phyloP scores from a whole-genome alignment of 2,113 vertebrate species.

The Grus americana region DNA sequence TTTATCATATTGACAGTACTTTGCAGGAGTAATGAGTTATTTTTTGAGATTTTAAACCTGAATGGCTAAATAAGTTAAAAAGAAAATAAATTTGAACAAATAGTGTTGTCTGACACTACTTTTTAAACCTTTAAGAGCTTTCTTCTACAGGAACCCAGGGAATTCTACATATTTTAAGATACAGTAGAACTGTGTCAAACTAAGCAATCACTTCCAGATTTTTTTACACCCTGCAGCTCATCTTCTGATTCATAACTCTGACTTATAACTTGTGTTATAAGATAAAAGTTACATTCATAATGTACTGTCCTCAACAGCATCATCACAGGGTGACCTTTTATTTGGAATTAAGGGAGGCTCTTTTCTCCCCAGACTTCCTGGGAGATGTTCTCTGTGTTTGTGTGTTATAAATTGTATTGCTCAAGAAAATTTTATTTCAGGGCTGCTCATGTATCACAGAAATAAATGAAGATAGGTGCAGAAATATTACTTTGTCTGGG shows the following conservation, averaged over 20 bases:
- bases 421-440: background rate
- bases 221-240: background rate
- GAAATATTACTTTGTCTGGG: background rate
- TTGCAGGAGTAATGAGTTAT: background rate
- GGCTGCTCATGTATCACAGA: background rate
- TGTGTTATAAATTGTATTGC: background rate
- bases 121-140: background rate
- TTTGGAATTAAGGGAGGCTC: slow-evolving; percentile 1
- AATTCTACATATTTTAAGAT: background rate
- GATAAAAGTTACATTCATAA: background rate
- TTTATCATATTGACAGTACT: slow-evolving; percentile 31
- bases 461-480: slow-evolving; percentile 8
- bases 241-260: slow-evolving; percentile 1
- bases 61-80: background rate
- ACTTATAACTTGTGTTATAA: slow-evolving; percentile 17
- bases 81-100: background rate
- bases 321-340: background rate
- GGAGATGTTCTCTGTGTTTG: background rate
- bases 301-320: background rate
- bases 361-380: background rate
- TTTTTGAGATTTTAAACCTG: background rate
- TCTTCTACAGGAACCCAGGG: background rate
- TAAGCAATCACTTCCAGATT: background rate
- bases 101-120: background rate
- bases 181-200: background rate